Percentiles rank a stretch among this genome's conserved stretches.
Evolutionary conservation across 2,888 invertebrate species (phyloP).

Genomic region (Nephrotoma appendiculata): DNA sequence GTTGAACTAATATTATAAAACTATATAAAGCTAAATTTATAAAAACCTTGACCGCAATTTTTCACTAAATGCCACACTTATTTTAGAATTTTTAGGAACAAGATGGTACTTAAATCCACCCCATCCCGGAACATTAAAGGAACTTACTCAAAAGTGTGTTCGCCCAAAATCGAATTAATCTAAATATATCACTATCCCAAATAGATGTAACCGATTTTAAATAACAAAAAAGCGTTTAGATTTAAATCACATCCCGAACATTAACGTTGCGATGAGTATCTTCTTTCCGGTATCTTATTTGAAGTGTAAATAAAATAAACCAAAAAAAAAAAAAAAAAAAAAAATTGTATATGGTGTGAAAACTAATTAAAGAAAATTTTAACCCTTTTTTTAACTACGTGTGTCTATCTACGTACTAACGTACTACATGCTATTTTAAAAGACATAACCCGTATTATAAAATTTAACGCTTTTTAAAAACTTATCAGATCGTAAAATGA

Average conservation of each 20-base stretch:
- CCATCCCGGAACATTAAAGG: background rate
- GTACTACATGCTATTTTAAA: background rate
- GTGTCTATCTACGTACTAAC: background rate
- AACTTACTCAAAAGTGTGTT: background rate
- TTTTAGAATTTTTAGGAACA: background rate
- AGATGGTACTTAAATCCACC: background rate
- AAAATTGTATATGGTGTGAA: background rate
- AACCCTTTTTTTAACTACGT: background rate
- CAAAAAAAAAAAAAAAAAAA: background rate
- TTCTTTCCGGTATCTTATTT: background rate
- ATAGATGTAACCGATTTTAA: background rate
- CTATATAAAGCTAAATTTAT: background rate
- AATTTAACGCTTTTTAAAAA: background rate
- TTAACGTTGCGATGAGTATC: background rate
- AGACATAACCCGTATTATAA: background rate
- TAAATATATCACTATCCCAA: background rate
- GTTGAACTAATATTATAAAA: background rate
- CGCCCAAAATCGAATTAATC: background rate
- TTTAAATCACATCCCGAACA: background rate
- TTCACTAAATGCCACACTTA: background rate
- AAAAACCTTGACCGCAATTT: background rate
- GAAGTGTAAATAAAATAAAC: background rate
- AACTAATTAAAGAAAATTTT: background rate
- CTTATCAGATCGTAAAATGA: background rate
- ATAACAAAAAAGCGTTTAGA: background rate